These are phyloP conservation scores for Microcebus lehilahytsara DNA, from an alignment of 2,113 vertebrate genomes.

Conservation along the genomic window DNA sequence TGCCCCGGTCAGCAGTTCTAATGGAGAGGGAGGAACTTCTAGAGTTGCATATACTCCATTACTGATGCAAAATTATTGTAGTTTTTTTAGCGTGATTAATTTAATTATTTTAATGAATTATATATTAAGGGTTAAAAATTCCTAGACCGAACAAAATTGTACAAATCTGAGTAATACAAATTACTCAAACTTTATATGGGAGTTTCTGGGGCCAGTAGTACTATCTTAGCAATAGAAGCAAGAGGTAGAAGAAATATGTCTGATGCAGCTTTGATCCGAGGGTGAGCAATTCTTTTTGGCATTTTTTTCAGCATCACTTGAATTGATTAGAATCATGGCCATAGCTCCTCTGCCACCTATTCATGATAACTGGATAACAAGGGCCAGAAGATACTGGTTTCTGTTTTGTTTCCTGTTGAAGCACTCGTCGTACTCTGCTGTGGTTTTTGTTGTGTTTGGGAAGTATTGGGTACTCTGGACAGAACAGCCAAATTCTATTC, in stretches of 20 bases:
- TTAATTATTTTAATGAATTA: neutral
- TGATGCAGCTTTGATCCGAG: neutral
- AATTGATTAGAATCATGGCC: neutral
- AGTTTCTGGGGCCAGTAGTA: neutral
- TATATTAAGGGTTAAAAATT: neutral
- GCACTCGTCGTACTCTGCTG: neutral
- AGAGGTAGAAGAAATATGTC: neutral
- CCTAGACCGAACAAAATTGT: neutral
- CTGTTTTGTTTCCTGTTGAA: neutral
- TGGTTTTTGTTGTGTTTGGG: neutral
- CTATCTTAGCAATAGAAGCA: neutral
- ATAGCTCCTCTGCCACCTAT: neutral
- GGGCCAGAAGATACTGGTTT: neutral
- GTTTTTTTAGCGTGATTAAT: neutral
- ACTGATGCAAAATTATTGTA: neutral
- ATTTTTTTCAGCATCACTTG: neutral
- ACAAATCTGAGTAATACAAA: neutral
- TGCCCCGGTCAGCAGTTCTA: neutral
- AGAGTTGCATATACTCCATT: neutral
- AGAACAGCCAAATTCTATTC: neutral
- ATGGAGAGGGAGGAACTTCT: neutral
- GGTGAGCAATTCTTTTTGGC: neutral
- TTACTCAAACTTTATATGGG: neutral
- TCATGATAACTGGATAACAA: rapidly evolving
- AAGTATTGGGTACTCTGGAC: neutral